phyloP scores from a whole-genome alignment of 2,888 invertebrate genomes.

The Cryptocheilus praepositus region DNA sequence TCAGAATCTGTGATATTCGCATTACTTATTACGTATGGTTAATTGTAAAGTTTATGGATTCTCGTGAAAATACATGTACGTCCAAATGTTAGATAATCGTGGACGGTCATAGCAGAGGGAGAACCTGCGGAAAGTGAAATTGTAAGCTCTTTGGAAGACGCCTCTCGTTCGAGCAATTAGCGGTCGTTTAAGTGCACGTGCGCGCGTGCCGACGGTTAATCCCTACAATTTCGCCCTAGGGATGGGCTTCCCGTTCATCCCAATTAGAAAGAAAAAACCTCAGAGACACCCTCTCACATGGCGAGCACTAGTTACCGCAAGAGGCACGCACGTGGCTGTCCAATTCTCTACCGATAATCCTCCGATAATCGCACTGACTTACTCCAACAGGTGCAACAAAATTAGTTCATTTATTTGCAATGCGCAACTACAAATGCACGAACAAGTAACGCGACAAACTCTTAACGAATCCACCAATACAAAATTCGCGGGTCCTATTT shows the following conservation, averaged over 20 bases:
- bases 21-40: too few species aligned
- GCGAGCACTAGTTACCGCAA: constrained; percentile 42
- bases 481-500: too few species aligned
- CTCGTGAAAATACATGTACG: too few species aligned
- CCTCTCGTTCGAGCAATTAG: constrained; percentile 64
- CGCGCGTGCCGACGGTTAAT: constrained; percentile 63
- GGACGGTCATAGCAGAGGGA: neutral
- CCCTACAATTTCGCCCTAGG: constrained; percentile 59
- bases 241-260: constrained; percentile 52
- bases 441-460: neutral
- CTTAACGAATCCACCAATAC: neutral
- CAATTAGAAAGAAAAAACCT: constrained; percentile 63
- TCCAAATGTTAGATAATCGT: too few species aligned
- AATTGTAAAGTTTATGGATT: too few species aligned
- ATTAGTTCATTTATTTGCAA: neutral
- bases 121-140: neutral
- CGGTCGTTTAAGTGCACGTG: constrained; percentile 70
- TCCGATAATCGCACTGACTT: constrained; percentile 37
- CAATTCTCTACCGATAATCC: constrained; percentile 46
- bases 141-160: constrained; percentile 3
- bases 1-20: too few species aligned
- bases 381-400: constrained; percentile 48
- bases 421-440: neutral
- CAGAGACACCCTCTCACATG: constrained; percentile 34
- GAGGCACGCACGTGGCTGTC: constrained; percentile 56